These are phyloP conservation scores for Sardinella longiceps DNA, from an alignment of 2,797 vertebrate genomes.

Conservation along the genomic window DNA sequence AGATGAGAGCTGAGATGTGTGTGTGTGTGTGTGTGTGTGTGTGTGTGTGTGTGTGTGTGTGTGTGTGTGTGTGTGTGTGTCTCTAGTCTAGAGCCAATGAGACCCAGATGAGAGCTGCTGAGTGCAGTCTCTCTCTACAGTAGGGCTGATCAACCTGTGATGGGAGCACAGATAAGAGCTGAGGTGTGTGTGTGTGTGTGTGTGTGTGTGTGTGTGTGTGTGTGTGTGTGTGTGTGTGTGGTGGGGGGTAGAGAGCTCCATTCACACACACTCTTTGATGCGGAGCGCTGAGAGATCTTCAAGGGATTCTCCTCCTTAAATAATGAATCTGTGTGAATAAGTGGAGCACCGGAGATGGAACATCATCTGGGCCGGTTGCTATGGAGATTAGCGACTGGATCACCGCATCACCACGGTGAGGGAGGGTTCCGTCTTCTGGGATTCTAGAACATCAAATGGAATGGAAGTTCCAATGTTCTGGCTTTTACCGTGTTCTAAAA, in stretches of 20 bases:
- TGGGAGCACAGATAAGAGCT: neutral
- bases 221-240: too few relatives aligned
- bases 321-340: neutral
- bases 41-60: too few relatives aligned
- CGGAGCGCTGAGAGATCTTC: neutral
- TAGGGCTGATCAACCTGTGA: neutral
- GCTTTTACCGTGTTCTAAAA: neutral
- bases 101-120: too few relatives aligned
- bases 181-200: too few relatives aligned
- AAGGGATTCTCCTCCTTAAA: neutral
- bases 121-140: too few relatives aligned
- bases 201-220: too few relatives aligned
- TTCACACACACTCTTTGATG: neutral
- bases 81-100: too few relatives aligned
- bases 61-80: too few relatives aligned
- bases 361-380: neutral
- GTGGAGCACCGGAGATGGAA: neutral
- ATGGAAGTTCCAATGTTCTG: neutral
- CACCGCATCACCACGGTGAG: neutral
- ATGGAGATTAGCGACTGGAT: too few relatives aligned
- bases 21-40: too few relatives aligned
- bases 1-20: too few relatives aligned
- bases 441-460: neutral
- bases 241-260: neutral
- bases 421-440: neutral